Evolutionary conservation across 2,113 vertebrate species (phyloP).

Genomic region (Reinhardtius hippoglossoides): DNA sequence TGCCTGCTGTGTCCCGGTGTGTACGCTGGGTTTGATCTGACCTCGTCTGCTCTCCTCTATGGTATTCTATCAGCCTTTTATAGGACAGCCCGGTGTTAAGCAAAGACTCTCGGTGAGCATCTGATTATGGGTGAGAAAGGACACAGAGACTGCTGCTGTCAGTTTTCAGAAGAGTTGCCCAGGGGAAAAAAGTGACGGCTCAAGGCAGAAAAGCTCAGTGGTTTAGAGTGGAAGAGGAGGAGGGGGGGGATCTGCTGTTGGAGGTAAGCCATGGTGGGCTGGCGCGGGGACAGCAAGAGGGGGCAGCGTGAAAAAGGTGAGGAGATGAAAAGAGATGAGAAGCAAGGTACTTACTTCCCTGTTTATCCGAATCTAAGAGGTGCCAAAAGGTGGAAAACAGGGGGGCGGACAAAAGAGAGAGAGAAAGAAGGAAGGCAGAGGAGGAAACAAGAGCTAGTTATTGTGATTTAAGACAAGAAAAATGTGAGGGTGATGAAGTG

Average conservation of each 20-base stretch:
- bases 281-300: slow-evolving; percentile 20
- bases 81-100: slow-evolving; percentile 3
- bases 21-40: slow-evolving; percentile 12
- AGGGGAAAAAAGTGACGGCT: slow-evolving; percentile 27
- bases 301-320: slow-evolving; percentile 29
- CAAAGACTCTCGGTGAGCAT: slow-evolving; percentile 31
- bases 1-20: background rate
- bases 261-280: slow-evolving; percentile 31
- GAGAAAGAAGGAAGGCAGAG: slow-evolving; percentile 59
- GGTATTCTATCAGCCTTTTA: slow-evolving; percentile 4
- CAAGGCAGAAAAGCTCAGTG: slow-evolving; percentile 39
- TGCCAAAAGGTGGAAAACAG: slow-evolving; percentile 68
- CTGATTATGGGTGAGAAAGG: slow-evolving; percentile 37
- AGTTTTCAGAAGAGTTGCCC: slow-evolving; percentile 2
- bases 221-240: slow-evolving; percentile 36
- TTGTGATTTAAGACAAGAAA: slow-evolving; percentile 60
- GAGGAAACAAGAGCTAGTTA: slow-evolving; percentile 77
- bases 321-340: slow-evolving; percentile 60
- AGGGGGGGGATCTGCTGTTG: slow-evolving; percentile 23
- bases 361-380: slow-evolving; percentile 88
- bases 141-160: slow-evolving; percentile 5
- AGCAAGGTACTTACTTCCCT: slow-evolving; percentile 87
- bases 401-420: slow-evolving; percentile 40
- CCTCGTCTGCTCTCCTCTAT: background rate
- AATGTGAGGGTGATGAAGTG: slow-evolving; percentile 44